Conservation (phyloP, 1,140 invertebrate species). For the Neodiprion lecontei region DNA sequence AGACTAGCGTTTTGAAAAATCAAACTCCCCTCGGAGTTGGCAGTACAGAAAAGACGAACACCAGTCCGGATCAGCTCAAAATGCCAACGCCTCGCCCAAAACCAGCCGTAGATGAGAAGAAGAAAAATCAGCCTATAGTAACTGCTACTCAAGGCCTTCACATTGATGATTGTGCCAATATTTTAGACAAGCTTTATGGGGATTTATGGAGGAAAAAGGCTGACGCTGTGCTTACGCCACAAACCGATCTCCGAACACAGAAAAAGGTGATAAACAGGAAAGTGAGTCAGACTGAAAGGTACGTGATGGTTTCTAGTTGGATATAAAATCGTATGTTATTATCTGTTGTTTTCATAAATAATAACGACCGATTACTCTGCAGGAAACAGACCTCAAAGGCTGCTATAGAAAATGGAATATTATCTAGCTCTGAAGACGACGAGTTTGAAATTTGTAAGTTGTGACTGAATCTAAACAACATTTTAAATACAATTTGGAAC, state of each 20-base stretch:
- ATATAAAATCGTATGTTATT: constrained; percentile 30
- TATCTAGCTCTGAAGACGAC: constrained; percentile 42
- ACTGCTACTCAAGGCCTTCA: constrained; percentile 23
- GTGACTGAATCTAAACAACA: constrained; percentile 15
- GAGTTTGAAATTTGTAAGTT: constrained; percentile 35
- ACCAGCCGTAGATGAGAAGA: neutral
- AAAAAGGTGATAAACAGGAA: constrained; percentile 39
- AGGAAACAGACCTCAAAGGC: constrained; percentile 35
- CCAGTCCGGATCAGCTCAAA: constrained; percentile 3
- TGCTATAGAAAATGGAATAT: constrained; percentile 18
- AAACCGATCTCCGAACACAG: constrained; percentile 41
- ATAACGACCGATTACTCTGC: constrained; percentile 9
- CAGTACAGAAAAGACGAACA: constrained; percentile 9
- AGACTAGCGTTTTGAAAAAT: constrained; percentile 10
- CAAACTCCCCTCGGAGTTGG: constrained; percentile 3
- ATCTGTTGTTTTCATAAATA: constrained; percentile 10
- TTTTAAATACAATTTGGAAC: neutral
- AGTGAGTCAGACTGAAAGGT: constrained; percentile 45
- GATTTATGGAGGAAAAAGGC: constrained; percentile 57
- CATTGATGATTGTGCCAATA: constrained; percentile 53
- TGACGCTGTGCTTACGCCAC: constrained; percentile 34
- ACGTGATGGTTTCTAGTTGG: constrained; percentile 28
- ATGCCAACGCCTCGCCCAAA: neutral
- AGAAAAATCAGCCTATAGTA: neutral
- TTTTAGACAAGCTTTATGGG: constrained; percentile 64